These are phyloP conservation scores for Leptura quadrifasciata DNA, from an alignment of 2,888 invertebrate genomes.

Conservation along the genomic window DNA sequence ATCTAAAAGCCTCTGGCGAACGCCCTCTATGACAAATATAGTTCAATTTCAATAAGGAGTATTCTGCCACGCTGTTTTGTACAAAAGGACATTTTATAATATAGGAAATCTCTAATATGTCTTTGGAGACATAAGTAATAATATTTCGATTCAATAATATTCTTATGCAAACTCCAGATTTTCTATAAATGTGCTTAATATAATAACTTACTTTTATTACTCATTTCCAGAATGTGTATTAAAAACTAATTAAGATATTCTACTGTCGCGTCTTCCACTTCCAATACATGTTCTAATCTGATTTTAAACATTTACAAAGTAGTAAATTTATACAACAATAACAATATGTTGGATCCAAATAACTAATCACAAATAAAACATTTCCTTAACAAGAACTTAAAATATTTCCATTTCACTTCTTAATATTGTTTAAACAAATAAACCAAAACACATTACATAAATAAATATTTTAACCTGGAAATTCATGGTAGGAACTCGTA, in stretches of 20 bases:
- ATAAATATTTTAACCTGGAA: constrained; percentile 22
- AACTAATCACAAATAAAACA: not conserved
- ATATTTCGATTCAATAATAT: too few relatives aligned
- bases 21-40: too few relatives aligned
- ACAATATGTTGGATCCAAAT: not conserved
- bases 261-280: not conserved
- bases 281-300: not conserved
- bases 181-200: too few relatives aligned
- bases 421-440: constrained; percentile 10
- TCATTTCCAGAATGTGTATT: not conserved
- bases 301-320: not conserved
- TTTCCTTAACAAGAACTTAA: not conserved
- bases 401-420: not conserved
- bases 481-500: not conserved
- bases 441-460: constrained; percentile 15
- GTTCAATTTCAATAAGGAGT: too few relatives aligned
- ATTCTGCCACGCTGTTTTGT: too few relatives aligned
- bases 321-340: not conserved
- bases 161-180: too few relatives aligned
- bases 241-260: not conserved
- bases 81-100: too few relatives aligned
- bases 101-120: too few relatives aligned
- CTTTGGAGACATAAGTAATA: too few relatives aligned
- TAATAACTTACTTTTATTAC: too few relatives aligned
- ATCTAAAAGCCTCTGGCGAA: too few relatives aligned